Evolutionary conservation across 2,113 vertebrate species (phyloP).

Genomic region (Gasterosteus aculeatus): DNA sequence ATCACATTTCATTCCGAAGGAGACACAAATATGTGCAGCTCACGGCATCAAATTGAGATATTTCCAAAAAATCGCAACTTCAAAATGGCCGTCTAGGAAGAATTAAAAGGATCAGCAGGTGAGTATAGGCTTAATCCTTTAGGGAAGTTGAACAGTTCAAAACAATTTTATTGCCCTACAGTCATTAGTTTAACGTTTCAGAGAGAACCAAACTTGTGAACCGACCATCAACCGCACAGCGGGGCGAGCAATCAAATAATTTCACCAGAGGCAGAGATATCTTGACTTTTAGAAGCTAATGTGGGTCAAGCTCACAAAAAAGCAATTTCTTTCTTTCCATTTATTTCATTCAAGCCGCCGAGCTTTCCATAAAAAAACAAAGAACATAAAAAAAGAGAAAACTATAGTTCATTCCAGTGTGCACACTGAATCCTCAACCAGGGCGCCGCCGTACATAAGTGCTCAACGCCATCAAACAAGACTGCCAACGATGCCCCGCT

Average conservation of each 20-base stretch:
- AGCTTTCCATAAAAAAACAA: not conserved
- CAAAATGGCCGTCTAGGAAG: not conserved
- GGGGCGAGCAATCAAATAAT: not conserved
- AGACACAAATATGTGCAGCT: not conserved
- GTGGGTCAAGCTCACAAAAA: not conserved
- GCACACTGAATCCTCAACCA: not conserved
- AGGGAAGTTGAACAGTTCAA: not conserved
- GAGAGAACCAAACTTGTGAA: not conserved
- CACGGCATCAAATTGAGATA: too few species aligned
- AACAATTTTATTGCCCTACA: not conserved
- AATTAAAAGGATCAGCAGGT: not conserved
- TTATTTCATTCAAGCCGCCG: not conserved
- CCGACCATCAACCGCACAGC: not conserved
- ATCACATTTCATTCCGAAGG: not conserved
- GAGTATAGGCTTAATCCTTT: not conserved
- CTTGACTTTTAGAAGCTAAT: not conserved
- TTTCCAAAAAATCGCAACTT: not conserved
- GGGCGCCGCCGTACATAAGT: not conserved
- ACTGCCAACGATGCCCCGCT: not conserved
- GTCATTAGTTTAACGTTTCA: not conserved
- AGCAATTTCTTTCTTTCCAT: not conserved
- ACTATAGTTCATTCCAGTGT: not conserved
- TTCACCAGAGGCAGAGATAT: not conserved
- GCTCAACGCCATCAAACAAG: not conserved
- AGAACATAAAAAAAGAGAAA: not conserved